phyloP scores from a whole-genome alignment of 2,113 vertebrate species.

The Melospiza georgiana region DNA sequence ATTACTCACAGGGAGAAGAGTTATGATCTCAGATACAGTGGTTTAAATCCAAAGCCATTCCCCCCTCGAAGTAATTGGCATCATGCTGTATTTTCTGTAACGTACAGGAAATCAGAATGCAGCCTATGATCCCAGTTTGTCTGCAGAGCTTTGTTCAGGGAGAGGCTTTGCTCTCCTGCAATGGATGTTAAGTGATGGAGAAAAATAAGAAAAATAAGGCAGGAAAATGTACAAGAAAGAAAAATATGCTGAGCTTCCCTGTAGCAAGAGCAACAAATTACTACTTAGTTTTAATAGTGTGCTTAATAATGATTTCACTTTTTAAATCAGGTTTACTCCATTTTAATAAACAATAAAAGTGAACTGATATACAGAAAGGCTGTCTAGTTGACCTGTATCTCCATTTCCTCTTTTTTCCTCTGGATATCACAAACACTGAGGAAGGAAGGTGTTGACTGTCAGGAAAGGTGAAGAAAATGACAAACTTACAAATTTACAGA shows the following conservation, averaged over 20 bases:
- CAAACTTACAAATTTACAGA: not conserved
- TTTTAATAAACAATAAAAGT: not conserved
- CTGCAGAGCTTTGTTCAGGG: not conserved
- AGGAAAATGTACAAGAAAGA: not conserved
- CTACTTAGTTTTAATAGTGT: not conserved
- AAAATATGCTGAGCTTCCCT: not conserved
- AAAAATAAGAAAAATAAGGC: not conserved
- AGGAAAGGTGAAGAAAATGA: not conserved
- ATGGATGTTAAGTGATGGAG: not conserved
- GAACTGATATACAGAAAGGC: not conserved
- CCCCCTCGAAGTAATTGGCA: slow-evolving; percentile 33
- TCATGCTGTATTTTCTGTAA: slow-evolving; percentile 5
- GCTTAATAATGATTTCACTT: not conserved
- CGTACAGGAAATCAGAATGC: not conserved
- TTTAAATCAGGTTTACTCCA: not conserved
- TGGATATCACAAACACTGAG: not conserved
- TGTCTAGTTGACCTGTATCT: not conserved
- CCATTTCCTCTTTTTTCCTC: not conserved
- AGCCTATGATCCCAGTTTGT: not conserved
- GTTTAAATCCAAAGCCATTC: slow-evolving; percentile 58
- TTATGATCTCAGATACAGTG: slow-evolving; percentile 56
- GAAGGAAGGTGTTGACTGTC: not conserved
- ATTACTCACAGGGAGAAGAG: slow-evolving; percentile 56
- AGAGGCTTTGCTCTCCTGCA: not conserved
- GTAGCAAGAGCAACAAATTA: not conserved